These are phyloP conservation scores for Atethmia centrago DNA, from an alignment of 2,888 invertebrate species.

Conservation along the genomic window DNA sequence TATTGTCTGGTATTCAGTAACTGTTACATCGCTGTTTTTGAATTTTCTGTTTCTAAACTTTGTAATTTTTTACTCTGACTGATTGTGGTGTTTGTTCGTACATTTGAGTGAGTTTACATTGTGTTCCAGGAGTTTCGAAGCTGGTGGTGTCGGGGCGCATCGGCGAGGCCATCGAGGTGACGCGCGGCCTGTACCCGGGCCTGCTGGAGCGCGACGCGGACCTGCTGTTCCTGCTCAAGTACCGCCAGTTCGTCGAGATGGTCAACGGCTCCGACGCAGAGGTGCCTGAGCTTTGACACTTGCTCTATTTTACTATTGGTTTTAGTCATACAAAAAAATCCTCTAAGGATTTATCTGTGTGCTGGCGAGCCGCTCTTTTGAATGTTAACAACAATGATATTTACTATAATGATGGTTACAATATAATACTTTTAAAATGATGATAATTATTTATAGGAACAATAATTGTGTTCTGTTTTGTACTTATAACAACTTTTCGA, in stretches of 20 bases:
- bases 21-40: background rate
- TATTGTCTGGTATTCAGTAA: no score
- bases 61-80: no score
- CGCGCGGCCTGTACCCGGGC: constrained; percentile 97
- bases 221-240: constrained; percentile 98
- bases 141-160: constrained; percentile 97
- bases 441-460: background rate
- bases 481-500: no score
- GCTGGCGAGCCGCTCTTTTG: background rate
- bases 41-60: background rate
- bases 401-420: background rate
- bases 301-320: background rate
- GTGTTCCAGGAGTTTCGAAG: constrained; percentile 95
- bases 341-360: no score
- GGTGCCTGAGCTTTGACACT: constrained; percentile 61
- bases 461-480: background rate
- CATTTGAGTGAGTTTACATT: background rate
- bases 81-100: background rate
- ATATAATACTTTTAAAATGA: background rate
- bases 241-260: constrained; percentile 99
- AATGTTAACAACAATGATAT: background rate
- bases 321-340: no score
- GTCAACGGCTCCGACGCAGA: constrained; percentile 97
- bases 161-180: constrained; percentile 98
- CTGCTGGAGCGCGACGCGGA: constrained; percentile 97